Evolutionary conservation across 2,888 invertebrate species (phyloP), one percentile per base, ranked within the genome.

Genomic region (Halictus quadricinctus): DNA sequence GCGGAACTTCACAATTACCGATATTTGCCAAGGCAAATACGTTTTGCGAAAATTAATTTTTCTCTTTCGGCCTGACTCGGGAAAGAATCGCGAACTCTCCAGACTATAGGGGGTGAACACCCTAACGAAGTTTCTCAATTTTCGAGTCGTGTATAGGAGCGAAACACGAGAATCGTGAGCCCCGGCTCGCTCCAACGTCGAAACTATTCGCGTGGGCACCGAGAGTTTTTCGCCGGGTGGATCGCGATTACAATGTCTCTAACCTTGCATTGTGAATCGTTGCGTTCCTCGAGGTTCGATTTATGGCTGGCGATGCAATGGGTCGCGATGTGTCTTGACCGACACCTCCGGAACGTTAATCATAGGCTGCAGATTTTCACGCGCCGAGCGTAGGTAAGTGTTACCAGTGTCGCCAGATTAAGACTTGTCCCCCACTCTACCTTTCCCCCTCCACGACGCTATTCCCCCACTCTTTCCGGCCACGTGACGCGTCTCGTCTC

Each of bases 251-350:
- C 82, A 58, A 69, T 72, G 70, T 80, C 81, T 75, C 54, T 54
- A 83, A 83, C 81, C 81, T 80, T 83, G 74, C 82, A 81, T 83
- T 80, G 82, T 82, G 80, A 69, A 29, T 60, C 80, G 41, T 41
- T 48, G 70, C 48, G 70, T 50, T 36, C 69, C 29, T 50, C 58
- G 70, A 60, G 29, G 29, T 80, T 80, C 80, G 60, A 80, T 76
- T 76, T 70, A 50, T 15, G 74, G 18, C 21, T 21, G 1, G n/a
- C 43, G 21, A 15, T 18, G 25, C 36, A 69, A 76, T 43, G 74
- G 79, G 25, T 66, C 50, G 8, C 18, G 21, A 10, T 54, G 54
- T 18, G 21, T 60, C 60, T 60, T 8, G 48, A 64, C 21, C 21
- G 64, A 48, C 46, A 29, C 72, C 36, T 50, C 29, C 29, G 25